Base-by-base conservation (phyloP, 2,888 invertebrate species). In the Drosophila kambysellisi region DNA sequence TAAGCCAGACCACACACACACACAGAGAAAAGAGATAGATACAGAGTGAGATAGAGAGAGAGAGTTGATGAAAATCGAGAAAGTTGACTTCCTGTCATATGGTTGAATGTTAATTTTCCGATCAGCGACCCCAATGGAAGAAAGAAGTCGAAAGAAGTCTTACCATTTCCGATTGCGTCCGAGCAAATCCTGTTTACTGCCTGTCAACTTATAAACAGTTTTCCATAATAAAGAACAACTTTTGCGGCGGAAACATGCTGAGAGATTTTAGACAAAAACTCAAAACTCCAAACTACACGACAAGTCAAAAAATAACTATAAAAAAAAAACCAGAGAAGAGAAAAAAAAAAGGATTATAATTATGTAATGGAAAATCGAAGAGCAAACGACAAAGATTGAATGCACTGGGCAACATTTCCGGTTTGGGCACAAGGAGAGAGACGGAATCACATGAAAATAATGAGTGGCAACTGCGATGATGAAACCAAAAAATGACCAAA, bases 161-260 rank as follows among this genome's bases (percentile, higher is more conserved):
- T 72, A 74, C 64, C 78, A 58, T 74, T 88, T 85, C 88, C 88
- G 90, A 88, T 79, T 69, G 80, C 70, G 62, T 85, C 66, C 62
- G 70, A 57, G 56, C 85, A 85, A 89, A 85, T 85, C 85, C 85
- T 89, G 90, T 85, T 85, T 89, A 82, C 88, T 85, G 90, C 88
- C 83, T 88, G 90, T 89, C 88, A 78, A 89, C 90, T 89, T 85
- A 85, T 74, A 76, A 85, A 89, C 86, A 88, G 85, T 84, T 89
- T 89, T 87, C 89, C 79, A 85, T 82, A 74, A 85, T 79, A 88
- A 89, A 65, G 72, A 82, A 64, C 57, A 89, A 86, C 79, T 83
- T 89, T 87, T 79, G 82, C 77, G 76, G 78, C 90, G 88, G 85
- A 85, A 85, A 63, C 74, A 54, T 50, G 68, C 58, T 53, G 53